Evolutionary conservation across 1,140 invertebrate genomes (phyloP).

Genomic region (Apis cerana): DNA sequence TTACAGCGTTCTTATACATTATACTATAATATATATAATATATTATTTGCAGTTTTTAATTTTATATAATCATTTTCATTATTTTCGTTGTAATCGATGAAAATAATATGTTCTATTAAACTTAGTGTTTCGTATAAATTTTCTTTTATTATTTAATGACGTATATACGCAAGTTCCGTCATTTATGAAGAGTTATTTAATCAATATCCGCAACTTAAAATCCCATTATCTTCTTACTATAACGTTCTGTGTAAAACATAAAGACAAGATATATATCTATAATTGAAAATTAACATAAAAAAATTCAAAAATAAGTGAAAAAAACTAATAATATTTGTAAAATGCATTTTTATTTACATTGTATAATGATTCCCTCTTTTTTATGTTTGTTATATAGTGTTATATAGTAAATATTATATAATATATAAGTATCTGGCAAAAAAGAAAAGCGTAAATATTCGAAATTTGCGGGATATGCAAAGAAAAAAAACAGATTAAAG

Average conservation of each 20-base stretch:
- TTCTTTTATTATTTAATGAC: constrained; percentile 1
- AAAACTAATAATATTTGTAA: background rate
- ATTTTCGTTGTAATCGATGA: background rate
- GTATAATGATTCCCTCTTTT: constrained; percentile 7
- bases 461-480: background rate
- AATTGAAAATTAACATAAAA: background rate
- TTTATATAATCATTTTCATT: background rate
- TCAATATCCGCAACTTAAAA: constrained; percentile 19
- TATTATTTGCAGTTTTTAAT: background rate
- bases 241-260: background rate
- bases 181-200: background rate
- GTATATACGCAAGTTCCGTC: background rate
- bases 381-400: background rate
- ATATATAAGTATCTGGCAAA: background rate
- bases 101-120: constrained; percentile 17
- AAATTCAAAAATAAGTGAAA: background rate
- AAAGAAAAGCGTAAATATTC: background rate
- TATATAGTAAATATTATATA: background rate
- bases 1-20: background rate
- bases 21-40: background rate
- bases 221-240: background rate
- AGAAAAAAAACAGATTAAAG: background rate
- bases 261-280: background rate
- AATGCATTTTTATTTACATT: background rate
- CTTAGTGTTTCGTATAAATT: constrained; percentile 17